phyloP scores from a whole-genome alignment of 1,140 invertebrate species.

The Saccostrea glomerata region DNA sequence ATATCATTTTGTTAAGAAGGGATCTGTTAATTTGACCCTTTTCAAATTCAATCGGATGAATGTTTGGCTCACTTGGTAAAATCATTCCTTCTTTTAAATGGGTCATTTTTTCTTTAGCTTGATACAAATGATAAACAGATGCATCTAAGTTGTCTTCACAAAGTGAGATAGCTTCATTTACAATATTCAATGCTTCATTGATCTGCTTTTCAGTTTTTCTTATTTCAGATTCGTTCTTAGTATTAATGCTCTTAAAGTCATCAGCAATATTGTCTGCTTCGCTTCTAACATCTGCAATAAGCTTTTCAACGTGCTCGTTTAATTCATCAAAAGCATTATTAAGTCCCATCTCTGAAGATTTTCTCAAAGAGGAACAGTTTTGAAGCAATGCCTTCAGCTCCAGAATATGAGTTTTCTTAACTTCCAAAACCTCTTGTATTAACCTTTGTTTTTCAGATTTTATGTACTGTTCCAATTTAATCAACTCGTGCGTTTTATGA shows the following conservation, averaged over 20 bases:
- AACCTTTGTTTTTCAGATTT: conserved; percentile 8
- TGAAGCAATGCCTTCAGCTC: conserved; percentile 9
- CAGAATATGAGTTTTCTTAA: conserved; percentile 2
- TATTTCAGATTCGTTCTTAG: background rate
- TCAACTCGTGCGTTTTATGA: conserved; percentile 24
- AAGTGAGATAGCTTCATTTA: background rate
- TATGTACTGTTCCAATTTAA: background rate
- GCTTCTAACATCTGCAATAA: background rate
- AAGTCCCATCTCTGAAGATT: background rate
- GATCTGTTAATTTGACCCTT: conserved; percentile 6
- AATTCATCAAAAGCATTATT: background rate
- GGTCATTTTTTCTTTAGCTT: background rate
- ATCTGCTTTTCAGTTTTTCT: background rate
- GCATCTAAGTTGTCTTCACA: background rate
- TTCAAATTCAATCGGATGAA: conserved; percentile 3
- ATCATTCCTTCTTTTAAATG: conserved; percentile 23
- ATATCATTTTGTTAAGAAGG: conserved; percentile 8
- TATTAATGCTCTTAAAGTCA: background rate
- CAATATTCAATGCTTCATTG: background rate
- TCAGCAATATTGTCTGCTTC: background rate
- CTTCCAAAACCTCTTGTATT: conserved; percentile 11
- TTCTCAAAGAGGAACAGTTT: background rate
- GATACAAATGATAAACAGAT: conserved; percentile 15
- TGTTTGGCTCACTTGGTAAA: background rate
- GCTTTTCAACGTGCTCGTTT: conserved; percentile 5